Evolutionary conservation across 2,888 invertebrate species (phyloP), one percentile per base, ranked within the genome.

Genomic region (Aphelenchoides bicaudatus): DNA sequence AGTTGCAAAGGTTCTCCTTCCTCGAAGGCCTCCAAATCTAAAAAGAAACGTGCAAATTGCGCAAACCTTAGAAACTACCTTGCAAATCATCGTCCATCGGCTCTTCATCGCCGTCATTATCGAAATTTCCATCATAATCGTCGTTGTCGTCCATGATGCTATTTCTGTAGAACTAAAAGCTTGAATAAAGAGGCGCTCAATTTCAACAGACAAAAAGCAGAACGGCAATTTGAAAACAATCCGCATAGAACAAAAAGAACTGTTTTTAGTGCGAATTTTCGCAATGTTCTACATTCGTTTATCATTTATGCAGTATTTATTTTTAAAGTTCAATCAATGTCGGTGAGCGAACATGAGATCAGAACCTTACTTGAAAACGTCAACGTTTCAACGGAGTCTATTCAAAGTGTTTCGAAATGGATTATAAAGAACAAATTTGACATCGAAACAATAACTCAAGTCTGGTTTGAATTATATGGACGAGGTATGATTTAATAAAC

Each of bases 61-160:
- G n/a, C n/a, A n/a, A n/a, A n/a, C n/a, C n/a, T n/a, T n/a, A n/a
- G n/a, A n/a, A n/a, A n/a, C n/a, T n/a, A n/a, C n/a, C n/a, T n/a
- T n/a, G n/a, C n/a, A n/a, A n/a, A n/a, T n/a, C 61, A 43, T 74
- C 74, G 39, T 74, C 74, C 55, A 73, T 62, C n/a, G 63, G 68
- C 34, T 72, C 72, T 31, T 73, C 75, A 34, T 73, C 75, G 39
- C 58, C 70, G 31, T 72, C 72, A 29, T 47, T 61, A 34, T 71
- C 75, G 63, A 71, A 70, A 23, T 74, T 72, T 50, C 70, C 68
- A 6, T 66, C 75, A 58, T 76, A 68, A 56, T 70, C 74, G 58
- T 76, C 76, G 27, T 72, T 73, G 50, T 76, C 75, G 50, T 75
- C 75, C 8, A 74, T 72, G 75, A 75, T 75, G 59, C 8, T 59